A percentile compares a stretch with the other conserved stretches of the same genome.
These are phyloP conservation scores for Xenopus laevis DNA, from an alignment of 2,113 vertebrate species.

Conservation along the genomic window DNA sequence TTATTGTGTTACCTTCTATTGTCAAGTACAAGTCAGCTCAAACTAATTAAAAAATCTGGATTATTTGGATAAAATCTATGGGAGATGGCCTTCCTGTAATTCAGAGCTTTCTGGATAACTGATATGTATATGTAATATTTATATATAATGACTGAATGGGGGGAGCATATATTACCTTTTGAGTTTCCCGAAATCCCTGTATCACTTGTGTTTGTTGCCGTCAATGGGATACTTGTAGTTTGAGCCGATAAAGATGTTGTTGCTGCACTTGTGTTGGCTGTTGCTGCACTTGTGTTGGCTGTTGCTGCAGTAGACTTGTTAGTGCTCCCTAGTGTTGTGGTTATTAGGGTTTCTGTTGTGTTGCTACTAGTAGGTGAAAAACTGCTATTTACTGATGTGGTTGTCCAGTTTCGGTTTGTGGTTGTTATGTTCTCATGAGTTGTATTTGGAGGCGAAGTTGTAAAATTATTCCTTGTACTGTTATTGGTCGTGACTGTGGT, in stretches of 20 bases:
- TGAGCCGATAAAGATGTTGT: background rate
- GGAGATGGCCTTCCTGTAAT: no score
- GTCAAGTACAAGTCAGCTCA: no score
- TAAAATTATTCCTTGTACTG: background rate
- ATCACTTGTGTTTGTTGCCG: background rate
- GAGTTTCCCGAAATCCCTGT: background rate
- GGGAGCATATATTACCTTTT: slow-evolving; percentile 18
- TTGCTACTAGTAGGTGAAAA: background rate
- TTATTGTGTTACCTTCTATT: no score
- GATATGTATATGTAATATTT: no score
- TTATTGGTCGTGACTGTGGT: background rate
- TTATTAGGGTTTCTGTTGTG: background rate
- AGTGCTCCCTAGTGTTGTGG: background rate
- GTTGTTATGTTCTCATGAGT: background rate
- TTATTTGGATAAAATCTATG: no score
- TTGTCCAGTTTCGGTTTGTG: background rate
- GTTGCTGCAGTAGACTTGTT: background rate
- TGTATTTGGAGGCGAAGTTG: background rate
- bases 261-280: background rate
- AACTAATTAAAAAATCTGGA: no score
- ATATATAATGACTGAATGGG: no score
- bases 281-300: background rate
- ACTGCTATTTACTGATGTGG: background rate
- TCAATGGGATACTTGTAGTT: background rate
- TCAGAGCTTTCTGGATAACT: no score